These are phyloP conservation scores for Hypothenemus hampei DNA, from an alignment of 1,140 invertebrate genomes.

Conservation along the genomic window DNA sequence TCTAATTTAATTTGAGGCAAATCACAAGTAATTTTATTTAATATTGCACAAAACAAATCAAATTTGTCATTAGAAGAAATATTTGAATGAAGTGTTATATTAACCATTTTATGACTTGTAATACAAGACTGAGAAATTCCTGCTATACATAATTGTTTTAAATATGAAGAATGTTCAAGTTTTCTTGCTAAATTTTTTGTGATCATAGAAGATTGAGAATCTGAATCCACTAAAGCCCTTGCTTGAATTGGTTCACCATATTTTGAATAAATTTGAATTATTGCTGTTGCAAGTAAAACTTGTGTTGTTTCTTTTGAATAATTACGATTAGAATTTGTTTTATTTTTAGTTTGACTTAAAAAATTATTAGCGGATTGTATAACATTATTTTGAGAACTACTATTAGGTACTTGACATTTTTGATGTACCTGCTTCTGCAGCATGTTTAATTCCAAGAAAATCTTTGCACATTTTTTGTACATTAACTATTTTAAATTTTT, in stretches of 20 bases:
- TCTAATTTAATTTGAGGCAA: neutral
- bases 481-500: neutral
- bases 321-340: too few species aligned
- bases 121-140: neutral
- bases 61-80: too few species aligned
- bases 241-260: neutral
- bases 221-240: neutral
- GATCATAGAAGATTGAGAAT: neutral
- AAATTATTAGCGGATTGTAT: too few species aligned
- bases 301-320: neutral
- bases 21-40: neutral
- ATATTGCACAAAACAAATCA: neutral
- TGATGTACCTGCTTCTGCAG: neutral
- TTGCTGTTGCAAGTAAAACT: neutral
- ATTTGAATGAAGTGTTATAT: too few species aligned
- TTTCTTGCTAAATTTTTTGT: neutral
- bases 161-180: neutral
- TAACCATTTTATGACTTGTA: too few species aligned
- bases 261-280: neutral
- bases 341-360: too few species aligned
- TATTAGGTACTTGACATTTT: neutral
- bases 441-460: neutral
- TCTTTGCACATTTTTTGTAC: neutral
- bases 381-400: neutral
- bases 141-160: neutral